Evolutionary conservation across 2,888 invertebrate genomes (phyloP), one percentile per base, ranked within the genome.

Genomic region (Macroteleia sp.): DNA sequence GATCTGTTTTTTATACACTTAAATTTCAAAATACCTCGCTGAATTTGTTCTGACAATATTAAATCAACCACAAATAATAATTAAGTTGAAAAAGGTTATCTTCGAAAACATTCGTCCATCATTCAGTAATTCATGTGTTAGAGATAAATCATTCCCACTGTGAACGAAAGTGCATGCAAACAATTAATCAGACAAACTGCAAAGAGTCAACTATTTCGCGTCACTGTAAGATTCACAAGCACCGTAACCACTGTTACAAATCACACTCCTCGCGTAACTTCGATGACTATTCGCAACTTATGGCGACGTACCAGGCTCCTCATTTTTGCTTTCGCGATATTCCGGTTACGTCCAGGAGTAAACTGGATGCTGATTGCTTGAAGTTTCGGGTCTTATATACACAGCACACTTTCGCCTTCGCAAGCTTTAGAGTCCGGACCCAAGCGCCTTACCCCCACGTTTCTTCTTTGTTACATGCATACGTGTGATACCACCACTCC

Each of bases 361-460:
- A 93, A 93, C 93, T 93, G 93, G 92, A 92, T 92, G 92, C 91
- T 92, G 91, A 92, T 92, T 91, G 91, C 89, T 90, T 87, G 88
- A 88, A 89, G 84, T 91, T 90, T 92, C 88, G 91, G 91, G 91
- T 91, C 93, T 93, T 93, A 92, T 93, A 93, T 93, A 93, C 92
- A 91, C 82, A 91, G 89, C 90, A 91, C 90, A 92, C 93, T 93
- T 93, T 93, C 93, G 93, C 92, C 92, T 91, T 91, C 89, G 90
- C 89, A 88, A 87, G 87, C 86, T 87, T 84, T 81, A 73, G 71
- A 57, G 66, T 80, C 81, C 82, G 82, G 82, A 80, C 80, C 82
- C 86, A 82, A 78, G 66, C 57, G 88, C 86, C 77, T 80, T 88
- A 86, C 89, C 89, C 91, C 90, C 89, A 86, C 89, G 85, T 91